Conservation (phyloP, 2,888 invertebrate species). For the Linnaemya tessellans region DNA sequence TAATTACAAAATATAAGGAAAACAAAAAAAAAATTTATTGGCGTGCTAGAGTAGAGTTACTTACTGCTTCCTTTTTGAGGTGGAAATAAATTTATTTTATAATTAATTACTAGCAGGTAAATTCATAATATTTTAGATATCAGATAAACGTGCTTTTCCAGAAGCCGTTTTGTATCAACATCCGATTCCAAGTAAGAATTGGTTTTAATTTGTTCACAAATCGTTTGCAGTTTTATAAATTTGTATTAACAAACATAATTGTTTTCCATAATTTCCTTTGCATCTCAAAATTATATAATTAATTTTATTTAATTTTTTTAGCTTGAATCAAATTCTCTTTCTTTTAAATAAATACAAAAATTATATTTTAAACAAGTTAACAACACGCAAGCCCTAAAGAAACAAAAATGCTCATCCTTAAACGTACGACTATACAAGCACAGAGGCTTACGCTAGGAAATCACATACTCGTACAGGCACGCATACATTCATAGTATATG, state of each 20-base stretch:
- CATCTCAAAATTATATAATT: constrained; percentile 53
- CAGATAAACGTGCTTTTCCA: too few species aligned
- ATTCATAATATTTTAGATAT: background rate
- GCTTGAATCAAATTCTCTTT: constrained; percentile 26
- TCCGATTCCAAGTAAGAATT: background rate
- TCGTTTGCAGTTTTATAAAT: background rate
- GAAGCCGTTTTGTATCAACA: too few species aligned
- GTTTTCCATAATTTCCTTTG: constrained; percentile 46
- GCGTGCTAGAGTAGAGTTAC: constrained; percentile 4
- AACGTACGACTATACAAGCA: background rate
- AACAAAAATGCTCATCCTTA: constrained; percentile 10
- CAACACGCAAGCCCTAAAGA: constrained; percentile 58
- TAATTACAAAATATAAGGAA: background rate
- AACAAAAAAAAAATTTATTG: constrained; percentile 37
- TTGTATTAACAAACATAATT: background rate
- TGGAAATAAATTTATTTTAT: background rate
- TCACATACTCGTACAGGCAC: background rate
- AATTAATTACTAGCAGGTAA: background rate
- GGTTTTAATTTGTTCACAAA: constrained; percentile 1
- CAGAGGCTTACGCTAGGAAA: background rate
- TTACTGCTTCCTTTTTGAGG: constrained; percentile 35
- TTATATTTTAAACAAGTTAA: constrained; percentile 37
- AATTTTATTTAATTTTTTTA: constrained; percentile 10
- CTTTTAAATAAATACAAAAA: constrained; percentile 32
- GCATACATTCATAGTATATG: background rate